Evolutionary conservation across 23 tunicate species (phyloP).

Genomic region (Halocynthia aurantium): DNA sequence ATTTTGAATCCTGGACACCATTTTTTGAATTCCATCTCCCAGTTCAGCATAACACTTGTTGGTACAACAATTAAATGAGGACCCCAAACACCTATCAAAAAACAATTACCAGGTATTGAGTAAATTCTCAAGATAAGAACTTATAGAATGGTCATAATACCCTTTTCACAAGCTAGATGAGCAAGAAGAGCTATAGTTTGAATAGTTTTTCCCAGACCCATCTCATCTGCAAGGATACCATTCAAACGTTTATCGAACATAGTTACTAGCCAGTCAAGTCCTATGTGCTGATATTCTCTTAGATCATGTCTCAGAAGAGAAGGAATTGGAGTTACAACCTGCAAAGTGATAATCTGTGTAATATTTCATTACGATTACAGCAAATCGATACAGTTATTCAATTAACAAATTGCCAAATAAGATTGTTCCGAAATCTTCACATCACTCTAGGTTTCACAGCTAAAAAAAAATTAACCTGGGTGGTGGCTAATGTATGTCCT

Average conservation of each 20-base stretch:
- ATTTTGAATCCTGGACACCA: conserved; percentile 99
- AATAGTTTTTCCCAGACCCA: conserved; percentile 98
- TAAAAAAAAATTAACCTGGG: conserved; percentile 42
- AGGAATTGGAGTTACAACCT: conserved; percentile 98
- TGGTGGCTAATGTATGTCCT: conserved; percentile 90
- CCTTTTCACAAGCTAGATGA: conserved; percentile 95
- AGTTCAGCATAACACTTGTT: conserved; percentile 92
- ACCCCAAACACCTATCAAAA: conserved; percentile 90
- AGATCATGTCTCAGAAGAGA: conserved; percentile 47
- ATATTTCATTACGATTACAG: background rate
- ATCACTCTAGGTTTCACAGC: background rate
- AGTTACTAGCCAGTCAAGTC: conserved; percentile 96
- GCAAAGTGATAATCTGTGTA: background rate
- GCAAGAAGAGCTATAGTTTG: conserved; percentile 97
- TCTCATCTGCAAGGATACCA: conserved; percentile 97
- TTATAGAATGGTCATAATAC: conserved; percentile 6
- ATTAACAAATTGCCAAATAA: background rate
- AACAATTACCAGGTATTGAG: background rate
- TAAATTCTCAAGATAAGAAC: background rate
- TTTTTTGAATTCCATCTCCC: conserved; percentile 99
- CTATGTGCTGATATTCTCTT: conserved; percentile 96
- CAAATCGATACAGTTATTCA: background rate
- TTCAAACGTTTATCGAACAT: conserved; percentile 78
- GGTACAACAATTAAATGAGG: conserved; percentile 98
- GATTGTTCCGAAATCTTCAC: too few relatives aligned